Conservation (phyloP, 2,888 invertebrate genomes). For the Junonia oenone region DNA sequence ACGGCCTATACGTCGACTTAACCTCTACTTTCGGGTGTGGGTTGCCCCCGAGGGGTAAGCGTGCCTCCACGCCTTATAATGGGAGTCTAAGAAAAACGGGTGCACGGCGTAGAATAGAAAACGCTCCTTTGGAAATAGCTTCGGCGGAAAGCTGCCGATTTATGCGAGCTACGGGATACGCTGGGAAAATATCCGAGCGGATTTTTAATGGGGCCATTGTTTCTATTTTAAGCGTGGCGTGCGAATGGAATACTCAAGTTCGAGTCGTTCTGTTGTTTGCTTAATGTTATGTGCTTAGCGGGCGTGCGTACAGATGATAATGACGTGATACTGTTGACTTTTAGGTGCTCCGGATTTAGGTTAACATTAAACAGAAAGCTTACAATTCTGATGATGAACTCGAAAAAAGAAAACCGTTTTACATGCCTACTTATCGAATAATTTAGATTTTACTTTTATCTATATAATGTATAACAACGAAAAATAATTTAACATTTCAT, state of each 20-base stretch:
- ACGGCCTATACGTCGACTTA: constrained; percentile 79
- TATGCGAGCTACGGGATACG: constrained; percentile 75
- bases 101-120: constrained; percentile 77
- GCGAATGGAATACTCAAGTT: constrained; percentile 75
- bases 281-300: constrained; percentile 37
- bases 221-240: constrained; percentile 76
- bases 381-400: too few relatives aligned
- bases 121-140: constrained; percentile 78
- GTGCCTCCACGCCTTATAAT: constrained; percentile 64
- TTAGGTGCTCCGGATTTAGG: constrained; percentile 14
- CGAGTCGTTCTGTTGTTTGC: constrained; percentile 45
- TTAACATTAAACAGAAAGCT: constrained; percentile 9
- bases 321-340: constrained; percentile 27
- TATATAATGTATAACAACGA: too few relatives aligned
- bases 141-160: constrained; percentile 78
- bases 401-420: too few relatives aligned
- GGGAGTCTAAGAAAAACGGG: constrained; percentile 78
- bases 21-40: constrained; percentile 70
- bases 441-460: too few relatives aligned
- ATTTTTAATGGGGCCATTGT: constrained; percentile 78
- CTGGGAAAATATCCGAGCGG: constrained; percentile 75
- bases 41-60: constrained; percentile 31
- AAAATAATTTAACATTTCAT: too few relatives aligned
- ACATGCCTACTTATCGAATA: too few relatives aligned
- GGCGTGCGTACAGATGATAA: constrained; percentile 34